A percentile compares a stretch with the other conserved stretches of the same genome.
These are phyloP conservation scores for Ascidia mentula DNA, from an alignment of 23 tunicate genomes.

Conservation along the genomic window DNA sequence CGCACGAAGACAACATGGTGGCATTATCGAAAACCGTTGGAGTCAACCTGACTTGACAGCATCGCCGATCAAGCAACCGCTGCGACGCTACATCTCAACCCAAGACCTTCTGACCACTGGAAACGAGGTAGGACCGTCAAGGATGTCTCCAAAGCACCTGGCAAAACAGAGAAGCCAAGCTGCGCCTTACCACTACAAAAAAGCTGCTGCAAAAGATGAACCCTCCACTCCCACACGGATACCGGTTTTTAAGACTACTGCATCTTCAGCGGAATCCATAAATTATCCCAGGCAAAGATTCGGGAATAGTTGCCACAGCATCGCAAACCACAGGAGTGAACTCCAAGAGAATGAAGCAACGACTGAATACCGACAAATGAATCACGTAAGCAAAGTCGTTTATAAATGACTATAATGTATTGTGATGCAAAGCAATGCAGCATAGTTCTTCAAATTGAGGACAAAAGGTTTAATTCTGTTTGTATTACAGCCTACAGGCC, in stretches of 20 bases:
- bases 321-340: no score
- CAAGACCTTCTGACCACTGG: background rate
- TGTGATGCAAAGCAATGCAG: no score
- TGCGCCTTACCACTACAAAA: background rate
- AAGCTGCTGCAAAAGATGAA: background rate
- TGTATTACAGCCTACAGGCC: no score
- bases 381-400: no score
- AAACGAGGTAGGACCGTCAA: background rate
- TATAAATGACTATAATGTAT: no score
- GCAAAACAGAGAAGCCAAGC: background rate
- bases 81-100: background rate
- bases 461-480: no score
- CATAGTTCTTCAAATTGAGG: no score
- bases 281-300: no score
- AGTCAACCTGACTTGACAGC: background rate
- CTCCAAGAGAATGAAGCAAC: no score
- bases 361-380: no score
- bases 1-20: background rate
- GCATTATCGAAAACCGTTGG: conserved; percentile 5
- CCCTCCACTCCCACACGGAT: background rate
- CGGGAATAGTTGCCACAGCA: no score
- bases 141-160: background rate
- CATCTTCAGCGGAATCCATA: no score
- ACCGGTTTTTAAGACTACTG: background rate
- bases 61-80: background rate